Evolutionary conservation across 2,113 vertebrate species (phyloP).

Genomic region (Camelus dromedarius): DNA sequence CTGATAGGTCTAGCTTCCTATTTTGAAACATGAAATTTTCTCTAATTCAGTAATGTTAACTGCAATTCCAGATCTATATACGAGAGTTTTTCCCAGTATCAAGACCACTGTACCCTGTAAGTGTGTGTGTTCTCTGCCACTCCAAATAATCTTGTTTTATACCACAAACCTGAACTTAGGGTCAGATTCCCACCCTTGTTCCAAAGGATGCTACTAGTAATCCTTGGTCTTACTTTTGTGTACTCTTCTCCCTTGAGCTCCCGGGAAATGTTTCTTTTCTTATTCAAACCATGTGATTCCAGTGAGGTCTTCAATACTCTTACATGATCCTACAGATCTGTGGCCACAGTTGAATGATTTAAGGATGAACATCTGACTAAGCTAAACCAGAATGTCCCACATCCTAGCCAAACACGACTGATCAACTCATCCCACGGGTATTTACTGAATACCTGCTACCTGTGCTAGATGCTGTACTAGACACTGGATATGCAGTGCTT

Average conservation of each 20-base stretch:
- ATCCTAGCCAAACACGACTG: neutral
- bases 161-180: neutral
- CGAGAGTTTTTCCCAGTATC: neutral
- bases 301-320: neutral
- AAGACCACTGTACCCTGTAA: neutral
- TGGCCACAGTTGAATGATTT: neutral
- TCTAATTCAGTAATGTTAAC: neutral
- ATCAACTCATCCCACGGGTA: neutral
- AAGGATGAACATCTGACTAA: neutral
- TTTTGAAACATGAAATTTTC: neutral
- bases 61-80: neutral
- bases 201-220: neutral
- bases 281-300: neutral
- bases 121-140: neutral
- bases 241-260: neutral
- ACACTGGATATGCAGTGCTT: neutral
- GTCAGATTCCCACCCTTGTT: neutral
- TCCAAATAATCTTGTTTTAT: neutral
- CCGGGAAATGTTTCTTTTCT: conserved; percentile 9
- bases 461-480: neutral
- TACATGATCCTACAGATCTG: neutral
- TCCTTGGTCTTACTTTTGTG: neutral
- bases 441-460: neutral
- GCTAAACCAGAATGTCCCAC: neutral
- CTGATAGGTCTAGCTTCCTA: neutral